These are phyloP conservation scores for Alca torda DNA, from an alignment of 2,797 vertebrate genomes.

Conservation along the genomic window DNA sequence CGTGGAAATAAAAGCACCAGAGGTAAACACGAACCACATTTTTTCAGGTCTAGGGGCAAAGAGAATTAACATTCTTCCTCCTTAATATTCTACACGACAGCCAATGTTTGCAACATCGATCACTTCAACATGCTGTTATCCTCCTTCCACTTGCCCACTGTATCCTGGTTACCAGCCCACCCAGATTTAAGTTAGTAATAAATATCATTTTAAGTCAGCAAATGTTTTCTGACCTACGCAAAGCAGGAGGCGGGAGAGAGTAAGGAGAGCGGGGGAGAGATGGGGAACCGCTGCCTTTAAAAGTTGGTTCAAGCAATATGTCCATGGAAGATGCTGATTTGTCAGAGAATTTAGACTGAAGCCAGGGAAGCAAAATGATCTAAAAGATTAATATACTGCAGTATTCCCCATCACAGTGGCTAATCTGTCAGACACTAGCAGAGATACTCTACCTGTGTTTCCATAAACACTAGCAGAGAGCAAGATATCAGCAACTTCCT, in stretches of 20 bases:
- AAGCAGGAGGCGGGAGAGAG: neutral
- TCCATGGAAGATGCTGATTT: neutral
- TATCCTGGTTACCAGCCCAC: slow-evolving; percentile 49
- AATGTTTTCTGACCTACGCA: neutral
- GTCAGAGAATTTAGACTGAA: neutral
- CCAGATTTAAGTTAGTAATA: slow-evolving; percentile 30
- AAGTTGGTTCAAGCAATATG: neutral
- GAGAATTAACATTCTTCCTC: neutral
- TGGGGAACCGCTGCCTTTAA: neutral
- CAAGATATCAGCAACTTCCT: neutral
- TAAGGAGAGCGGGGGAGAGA: neutral
- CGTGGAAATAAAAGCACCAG: neutral
- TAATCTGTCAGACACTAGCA: neutral
- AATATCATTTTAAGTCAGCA: neutral
- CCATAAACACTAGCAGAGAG: neutral
- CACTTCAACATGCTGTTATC: neutral
- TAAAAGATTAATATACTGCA: neutral
- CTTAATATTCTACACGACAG: neutral
- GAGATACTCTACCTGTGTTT: neutral
- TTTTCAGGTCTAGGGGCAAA: neutral
- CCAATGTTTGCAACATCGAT: neutral
- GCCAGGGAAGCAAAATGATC: neutral
- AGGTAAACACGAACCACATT: neutral
- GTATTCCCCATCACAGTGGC: neutral
- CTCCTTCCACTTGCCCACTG: neutral